Conservation (phyloP, 2,797 vertebrate genomes). For the Brachyrhaphis roseni region DNA sequence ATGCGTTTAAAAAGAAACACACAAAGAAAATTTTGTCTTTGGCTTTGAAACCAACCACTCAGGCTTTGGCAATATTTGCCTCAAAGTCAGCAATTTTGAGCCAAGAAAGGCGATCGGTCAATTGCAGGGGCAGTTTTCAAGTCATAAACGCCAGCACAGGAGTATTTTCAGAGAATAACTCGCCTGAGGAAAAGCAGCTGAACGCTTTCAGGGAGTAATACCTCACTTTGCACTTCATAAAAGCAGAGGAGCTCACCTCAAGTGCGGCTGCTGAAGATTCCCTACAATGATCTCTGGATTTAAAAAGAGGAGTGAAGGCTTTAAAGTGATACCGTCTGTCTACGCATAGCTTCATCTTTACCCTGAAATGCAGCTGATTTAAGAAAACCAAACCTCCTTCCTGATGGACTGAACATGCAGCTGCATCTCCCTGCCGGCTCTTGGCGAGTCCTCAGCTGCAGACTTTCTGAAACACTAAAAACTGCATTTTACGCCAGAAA, state of each 20-base stretch:
- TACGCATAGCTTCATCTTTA: slow-evolving; percentile 10
- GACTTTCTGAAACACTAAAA: slow-evolving; percentile 53
- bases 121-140: slow-evolving; percentile 73
- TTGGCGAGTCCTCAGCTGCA: slow-evolving; percentile 30
- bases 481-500: slow-evolving; percentile 47
- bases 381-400: slow-evolving; percentile 11
- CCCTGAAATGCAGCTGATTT: slow-evolving; percentile 19
- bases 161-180: slow-evolving; percentile 68
- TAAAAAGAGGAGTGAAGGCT: slow-evolving; percentile 36
- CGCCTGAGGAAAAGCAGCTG: slow-evolving; percentile 39
- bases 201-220: slow-evolving; percentile 61
- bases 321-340: slow-evolving; percentile 6
- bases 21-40: not conserved
- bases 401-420: slow-evolving; percentile 9
- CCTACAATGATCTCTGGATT: slow-evolving; percentile 36
- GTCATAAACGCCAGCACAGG: slow-evolving; percentile 70
- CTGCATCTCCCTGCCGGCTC: slow-evolving; percentile 39
- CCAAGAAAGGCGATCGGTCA: slow-evolving; percentile 67
- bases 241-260: slow-evolving; percentile 58
- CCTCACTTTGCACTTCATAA: slow-evolving; percentile 80
- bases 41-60: slow-evolving; percentile 22
- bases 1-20: not conserved
- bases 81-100: slow-evolving; percentile 34
- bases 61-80: slow-evolving; percentile 45
- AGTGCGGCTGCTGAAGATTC: slow-evolving; percentile 48